Evolutionary conservation across 2,113 vertebrate species (phyloP).

Genomic region (Tenrec ecaudatus): DNA sequence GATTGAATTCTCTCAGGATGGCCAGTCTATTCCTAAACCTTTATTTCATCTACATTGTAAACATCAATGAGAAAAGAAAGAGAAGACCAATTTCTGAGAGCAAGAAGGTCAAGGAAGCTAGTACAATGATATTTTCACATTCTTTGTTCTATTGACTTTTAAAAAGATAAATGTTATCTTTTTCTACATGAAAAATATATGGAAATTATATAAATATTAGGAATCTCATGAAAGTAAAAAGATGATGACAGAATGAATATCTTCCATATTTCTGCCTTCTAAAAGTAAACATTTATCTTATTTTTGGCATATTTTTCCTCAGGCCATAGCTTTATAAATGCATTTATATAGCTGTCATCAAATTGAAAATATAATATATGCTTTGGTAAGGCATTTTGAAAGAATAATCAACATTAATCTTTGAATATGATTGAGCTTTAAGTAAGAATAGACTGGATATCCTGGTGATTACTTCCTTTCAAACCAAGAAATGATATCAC

Average conservation of each 20-base stretch:
- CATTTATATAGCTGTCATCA: conserved; percentile 30
- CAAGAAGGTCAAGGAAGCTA: conserved; percentile 62
- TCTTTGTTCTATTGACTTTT: conserved; percentile 61
- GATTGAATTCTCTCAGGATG: conserved; percentile 46
- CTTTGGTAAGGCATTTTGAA: conserved; percentile 20
- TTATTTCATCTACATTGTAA: conserved; percentile 67
- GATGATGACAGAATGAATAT: conserved; percentile 5
- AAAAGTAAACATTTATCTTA: conserved; percentile 13
- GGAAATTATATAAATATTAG: conserved; percentile 42
- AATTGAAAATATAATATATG: background rate
- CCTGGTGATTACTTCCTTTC: conserved; percentile 21
- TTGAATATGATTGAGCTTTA: conserved; percentile 32
- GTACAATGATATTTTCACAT: conserved; percentile 43
- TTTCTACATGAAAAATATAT: conserved; percentile 69
- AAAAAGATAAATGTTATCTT: conserved; percentile 59
- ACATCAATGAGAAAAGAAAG: conserved; percentile 59
- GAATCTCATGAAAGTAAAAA: conserved; percentile 65
- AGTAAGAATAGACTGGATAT: background rate
- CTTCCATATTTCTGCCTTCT: background rate
- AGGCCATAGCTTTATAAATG: conserved; percentile 5
- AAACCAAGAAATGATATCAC: conserved; percentile 22
- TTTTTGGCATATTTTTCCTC: conserved; percentile 34
- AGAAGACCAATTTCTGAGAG: conserved; percentile 60
- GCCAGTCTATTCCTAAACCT: conserved; percentile 4
- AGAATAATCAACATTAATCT: conserved; percentile 6